Conservation (phyloP, 2,888 invertebrate genomes). For the Agrilus mali region DNA sequence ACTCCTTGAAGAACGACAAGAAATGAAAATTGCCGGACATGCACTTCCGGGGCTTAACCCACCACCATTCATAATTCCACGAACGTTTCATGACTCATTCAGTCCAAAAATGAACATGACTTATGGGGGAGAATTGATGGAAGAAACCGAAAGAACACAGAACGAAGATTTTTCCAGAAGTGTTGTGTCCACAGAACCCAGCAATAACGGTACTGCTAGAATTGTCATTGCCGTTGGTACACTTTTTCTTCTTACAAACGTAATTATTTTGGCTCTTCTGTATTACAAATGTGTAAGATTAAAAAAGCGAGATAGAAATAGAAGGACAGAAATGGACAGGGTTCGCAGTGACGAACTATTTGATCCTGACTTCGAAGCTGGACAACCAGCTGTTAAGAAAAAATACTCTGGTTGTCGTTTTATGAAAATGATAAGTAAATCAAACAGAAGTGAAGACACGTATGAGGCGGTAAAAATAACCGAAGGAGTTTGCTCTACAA, state of each 20-base stretch:
- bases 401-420: conserved; percentile 40
- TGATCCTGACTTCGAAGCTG: conserved; percentile 24
- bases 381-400: conserved; percentile 35
- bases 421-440: conserved; percentile 41
- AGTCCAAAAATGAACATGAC: too few species aligned
- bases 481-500: conserved; percentile 37
- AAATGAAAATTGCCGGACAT: conserved; percentile 1
- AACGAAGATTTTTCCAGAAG: conserved; percentile 19
- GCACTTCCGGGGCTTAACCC: conserved; percentile 1
- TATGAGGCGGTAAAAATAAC: conserved; percentile 40
- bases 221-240: conserved; percentile 52
- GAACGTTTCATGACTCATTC: not conserved
- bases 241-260: conserved; percentile 59
- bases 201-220: conserved; percentile 39
- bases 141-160: conserved; percentile 3
- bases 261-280: conserved; percentile 53
- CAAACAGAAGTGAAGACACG: conserved; percentile 37
- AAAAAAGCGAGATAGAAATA: conserved; percentile 38
- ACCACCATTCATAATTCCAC: conserved; percentile 5
- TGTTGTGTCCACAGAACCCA: conserved; percentile 32
- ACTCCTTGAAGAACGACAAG: conserved; percentile 44
- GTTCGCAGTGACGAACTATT: conserved; percentile 18
- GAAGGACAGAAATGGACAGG: conserved; percentile 37
- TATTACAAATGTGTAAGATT: conserved; percentile 53
- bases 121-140: conserved; percentile 2